A percentile compares a stretch with the other conserved stretches of the same genome.
These are phyloP conservation scores for Clarias fuscus DNA, from an alignment of 2,797 vertebrate species.

Conservation along the genomic window DNA sequence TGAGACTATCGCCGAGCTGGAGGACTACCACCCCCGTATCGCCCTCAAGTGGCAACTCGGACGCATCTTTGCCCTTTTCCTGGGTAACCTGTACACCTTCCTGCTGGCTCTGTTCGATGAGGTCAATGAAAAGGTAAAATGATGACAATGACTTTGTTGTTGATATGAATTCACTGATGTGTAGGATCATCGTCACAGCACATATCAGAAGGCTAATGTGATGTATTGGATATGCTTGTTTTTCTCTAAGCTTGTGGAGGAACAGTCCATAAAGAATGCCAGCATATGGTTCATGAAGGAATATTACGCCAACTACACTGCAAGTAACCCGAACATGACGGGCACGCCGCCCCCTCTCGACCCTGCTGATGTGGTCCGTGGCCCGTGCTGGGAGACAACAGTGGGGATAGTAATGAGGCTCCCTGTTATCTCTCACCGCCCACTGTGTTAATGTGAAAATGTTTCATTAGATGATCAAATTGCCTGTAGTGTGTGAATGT, in stretches of 20 bases:
- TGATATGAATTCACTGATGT: neutral
- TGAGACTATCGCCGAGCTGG: slow-evolving; percentile 93
- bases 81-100: slow-evolving; percentile 97
- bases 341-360: slow-evolving; percentile 78
- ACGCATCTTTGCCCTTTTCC: slow-evolving; percentile 94
- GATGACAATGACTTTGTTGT: neutral
- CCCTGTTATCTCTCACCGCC: slow-evolving; percentile 25
- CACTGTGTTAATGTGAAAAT: neutral
- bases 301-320: slow-evolving; percentile 78
- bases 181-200: too few species aligned
- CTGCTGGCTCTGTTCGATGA: slow-evolving; percentile 95
- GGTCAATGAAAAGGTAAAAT: slow-evolving; percentile 88
- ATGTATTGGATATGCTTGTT: neutral
- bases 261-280: slow-evolving; percentile 83
- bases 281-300: slow-evolving; percentile 83
- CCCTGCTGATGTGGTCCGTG: slow-evolving; percentile 88
- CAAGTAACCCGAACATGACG: slow-evolving; percentile 69
- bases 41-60: slow-evolving; percentile 98
- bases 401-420: slow-evolving; percentile 88
- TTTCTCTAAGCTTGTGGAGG: slow-evolving; percentile 81
- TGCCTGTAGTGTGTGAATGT: too few species aligned
- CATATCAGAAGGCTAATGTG: neutral
- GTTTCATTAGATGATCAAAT: neutral
- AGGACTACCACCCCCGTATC: slow-evolving; percentile 95
- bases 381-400: slow-evolving; percentile 96